phyloP scores from a whole-genome alignment of 2,113 vertebrate species.

The Stercorarius parasiticus region DNA sequence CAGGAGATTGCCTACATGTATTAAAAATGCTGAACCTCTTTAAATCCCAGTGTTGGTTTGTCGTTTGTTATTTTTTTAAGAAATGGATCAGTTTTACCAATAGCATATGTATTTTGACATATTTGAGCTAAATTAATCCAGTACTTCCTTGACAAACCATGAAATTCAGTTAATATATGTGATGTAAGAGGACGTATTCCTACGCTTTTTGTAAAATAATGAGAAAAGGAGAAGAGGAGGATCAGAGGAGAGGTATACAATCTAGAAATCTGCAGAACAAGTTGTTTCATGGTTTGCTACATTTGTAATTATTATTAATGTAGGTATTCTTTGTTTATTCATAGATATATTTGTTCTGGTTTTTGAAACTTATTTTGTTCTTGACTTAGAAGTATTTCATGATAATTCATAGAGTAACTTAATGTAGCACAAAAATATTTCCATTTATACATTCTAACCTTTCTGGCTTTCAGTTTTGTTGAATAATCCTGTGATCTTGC shows the following conservation, averaged over 20 bases:
- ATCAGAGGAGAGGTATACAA: neutral
- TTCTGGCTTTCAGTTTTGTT: neutral
- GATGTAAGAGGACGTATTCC: neutral
- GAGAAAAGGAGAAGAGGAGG: neutral
- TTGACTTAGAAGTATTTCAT: neutral
- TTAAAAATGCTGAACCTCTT: neutral
- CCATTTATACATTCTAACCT: neutral
- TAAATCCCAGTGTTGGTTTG: neutral
- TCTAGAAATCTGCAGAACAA: neutral
- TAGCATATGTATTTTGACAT: accelerated
- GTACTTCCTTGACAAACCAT: neutral
- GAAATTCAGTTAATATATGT: neutral
- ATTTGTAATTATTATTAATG: neutral
- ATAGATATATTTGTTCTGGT: neutral
- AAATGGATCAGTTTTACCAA: neutral
- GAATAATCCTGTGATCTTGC: neutral
- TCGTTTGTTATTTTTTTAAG: neutral
- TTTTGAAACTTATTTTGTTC: neutral
- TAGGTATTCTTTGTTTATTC: neutral
- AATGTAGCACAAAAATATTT: neutral
- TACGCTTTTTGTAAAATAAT: neutral
- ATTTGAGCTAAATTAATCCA: neutral
- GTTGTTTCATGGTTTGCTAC: neutral
- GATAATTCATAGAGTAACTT: neutral
- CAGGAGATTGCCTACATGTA: neutral